Evolutionary conservation across 2,797 vertebrate genomes (phyloP).

Genomic region (Pelobates cultripes): DNA sequence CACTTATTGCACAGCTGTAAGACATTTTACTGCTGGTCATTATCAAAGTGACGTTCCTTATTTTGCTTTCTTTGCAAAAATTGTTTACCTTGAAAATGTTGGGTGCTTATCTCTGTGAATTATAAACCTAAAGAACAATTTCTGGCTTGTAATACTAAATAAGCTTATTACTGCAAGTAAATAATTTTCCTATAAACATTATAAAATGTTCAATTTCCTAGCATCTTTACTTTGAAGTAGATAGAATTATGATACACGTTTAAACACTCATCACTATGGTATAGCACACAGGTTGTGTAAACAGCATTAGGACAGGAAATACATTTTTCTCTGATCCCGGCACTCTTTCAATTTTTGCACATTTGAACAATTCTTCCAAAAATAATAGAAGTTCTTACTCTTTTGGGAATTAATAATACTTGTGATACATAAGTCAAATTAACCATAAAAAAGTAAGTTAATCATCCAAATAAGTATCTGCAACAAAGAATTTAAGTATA

Average conservation of each 20-base stretch:
- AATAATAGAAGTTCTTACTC: too few species aligned
- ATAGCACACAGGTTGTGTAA: too few species aligned
- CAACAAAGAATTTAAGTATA: too few species aligned
- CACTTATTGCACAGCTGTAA: constrained; percentile 3
- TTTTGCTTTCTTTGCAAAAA: constrained; percentile 46
- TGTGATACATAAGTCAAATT: too few species aligned
- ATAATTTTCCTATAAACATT: constrained; percentile 15
- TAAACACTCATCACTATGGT: not conserved
- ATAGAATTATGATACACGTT: not conserved
- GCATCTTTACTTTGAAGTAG: constrained; percentile 2
- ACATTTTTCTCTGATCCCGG: too few species aligned
- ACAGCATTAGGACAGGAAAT: too few species aligned
- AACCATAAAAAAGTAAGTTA: too few species aligned
- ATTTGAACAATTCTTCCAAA: too few species aligned
- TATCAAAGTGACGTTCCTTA: not conserved
- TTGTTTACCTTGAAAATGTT: constrained; percentile 33
- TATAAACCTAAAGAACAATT: constrained; percentile 21
- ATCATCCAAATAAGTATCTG: too few species aligned
- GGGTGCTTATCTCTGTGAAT: constrained; percentile 25
- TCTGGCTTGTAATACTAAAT: constrained; percentile 4
- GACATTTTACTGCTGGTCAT: not conserved
- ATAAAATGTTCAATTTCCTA: constrained; percentile 15
- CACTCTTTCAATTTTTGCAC: too few species aligned
- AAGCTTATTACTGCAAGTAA: not conserved
- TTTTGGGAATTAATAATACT: too few species aligned